phyloP scores from a whole-genome alignment of 2,888 invertebrate genomes.

The Synergus itoensis region DNA sequence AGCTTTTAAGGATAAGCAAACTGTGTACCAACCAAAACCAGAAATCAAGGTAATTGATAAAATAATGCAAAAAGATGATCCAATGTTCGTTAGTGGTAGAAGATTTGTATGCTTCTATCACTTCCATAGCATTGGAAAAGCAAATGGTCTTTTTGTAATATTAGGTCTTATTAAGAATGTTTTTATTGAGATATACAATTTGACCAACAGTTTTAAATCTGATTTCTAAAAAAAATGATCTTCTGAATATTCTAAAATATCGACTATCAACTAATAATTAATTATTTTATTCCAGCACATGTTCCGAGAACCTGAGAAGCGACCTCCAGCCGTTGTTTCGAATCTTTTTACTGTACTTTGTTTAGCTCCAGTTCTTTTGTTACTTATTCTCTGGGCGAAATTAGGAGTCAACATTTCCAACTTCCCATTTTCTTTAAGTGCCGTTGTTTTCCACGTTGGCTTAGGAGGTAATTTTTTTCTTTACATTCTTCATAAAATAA shows the following conservation, averaged over 20 bases:
- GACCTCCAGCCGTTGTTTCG: slow-evolving; percentile 93
- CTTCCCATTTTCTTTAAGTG: slow-evolving; percentile 88
- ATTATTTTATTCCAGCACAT: slow-evolving; percentile 81
- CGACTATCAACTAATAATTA: not conserved
- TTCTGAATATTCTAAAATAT: not conserved
- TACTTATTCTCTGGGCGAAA: slow-evolving; percentile 91
- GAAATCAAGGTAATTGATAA: slow-evolving; percentile 80
- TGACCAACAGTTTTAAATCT: slow-evolving; percentile 38
- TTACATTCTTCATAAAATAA: not conserved
- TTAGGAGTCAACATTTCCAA: slow-evolving; percentile 92
- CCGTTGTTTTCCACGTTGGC: slow-evolving; percentile 94
- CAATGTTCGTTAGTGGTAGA: slow-evolving; percentile 74
- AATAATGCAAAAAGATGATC: slow-evolving; percentile 47
- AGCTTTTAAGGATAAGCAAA: slow-evolving; percentile 66
- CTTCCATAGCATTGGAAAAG: slow-evolving; percentile 76
- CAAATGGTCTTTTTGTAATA: slow-evolving; percentile 56
- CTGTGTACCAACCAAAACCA: slow-evolving; percentile 79
- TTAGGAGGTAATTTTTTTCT: slow-evolving; percentile 84
- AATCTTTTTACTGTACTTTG: slow-evolving; percentile 93
- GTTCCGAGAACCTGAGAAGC: slow-evolving; percentile 95
- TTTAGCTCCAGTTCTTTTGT: slow-evolving; percentile 88
- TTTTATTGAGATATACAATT: slow-evolving; percentile 25
- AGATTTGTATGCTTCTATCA: slow-evolving; percentile 65
- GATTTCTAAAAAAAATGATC: slow-evolving; percentile 19
- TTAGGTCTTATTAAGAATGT: slow-evolving; percentile 35